Conservation (phyloP, 2,113 vertebrate species). For the Macaca fascicularis region T2T-MFA8v1.1 NC_088375.1:57927001-57927500, state of each 20-base stretch:
- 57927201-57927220: not conserved
- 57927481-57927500: not conserved
- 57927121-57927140: not conserved
- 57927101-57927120: not conserved
- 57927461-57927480: not conserved
- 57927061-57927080: not conserved
- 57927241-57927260: not conserved
- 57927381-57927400: not conserved
- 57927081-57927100: not conserved
- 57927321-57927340: not conserved
- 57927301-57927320: not conserved
- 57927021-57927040: not conserved
- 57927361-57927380: not conserved
- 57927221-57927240: not conserved
- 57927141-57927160: accelerated
- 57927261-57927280: not conserved
- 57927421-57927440: not conserved
- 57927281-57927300: not conserved
- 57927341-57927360: not conserved
- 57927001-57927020: not conserved
- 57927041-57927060: not conserved
- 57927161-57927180: too few relatives aligned
- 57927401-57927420: not conserved
- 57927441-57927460: not conserved
- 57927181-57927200: not conserved